Evolutionary conservation across 2,888 invertebrate species (phyloP).

Genomic region (Lamproptera curius): DNA sequence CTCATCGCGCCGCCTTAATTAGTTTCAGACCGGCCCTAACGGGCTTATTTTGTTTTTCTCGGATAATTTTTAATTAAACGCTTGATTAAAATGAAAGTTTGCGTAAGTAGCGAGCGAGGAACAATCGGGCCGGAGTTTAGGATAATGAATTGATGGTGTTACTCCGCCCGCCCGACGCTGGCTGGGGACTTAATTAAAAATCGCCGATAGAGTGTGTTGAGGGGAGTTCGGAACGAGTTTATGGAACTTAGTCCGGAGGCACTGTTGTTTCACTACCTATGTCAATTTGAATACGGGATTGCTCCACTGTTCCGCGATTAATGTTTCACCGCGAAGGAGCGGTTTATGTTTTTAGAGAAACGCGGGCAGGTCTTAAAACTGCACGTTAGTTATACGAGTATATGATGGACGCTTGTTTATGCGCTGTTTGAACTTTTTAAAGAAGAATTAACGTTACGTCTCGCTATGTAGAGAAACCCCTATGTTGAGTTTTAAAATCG

Average conservation of each 20-base stretch:
- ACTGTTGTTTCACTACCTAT: slow-evolving; percentile 71
- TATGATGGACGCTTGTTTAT: slow-evolving; percentile 5
- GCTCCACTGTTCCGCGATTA: slow-evolving; percentile 47
- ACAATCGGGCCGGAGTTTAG: slow-evolving; percentile 77
- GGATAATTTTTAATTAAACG: slow-evolving; percentile 79
- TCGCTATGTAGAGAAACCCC: not conserved
- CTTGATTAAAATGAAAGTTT: slow-evolving; percentile 79
- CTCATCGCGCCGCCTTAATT: slow-evolving; percentile 76
- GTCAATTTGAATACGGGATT: slow-evolving; percentile 76
- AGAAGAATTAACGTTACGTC: slow-evolving; percentile 2
- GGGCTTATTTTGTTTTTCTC: slow-evolving; percentile 78
- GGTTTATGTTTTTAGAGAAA: slow-evolving; percentile 25
- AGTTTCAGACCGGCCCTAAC: slow-evolving; percentile 76
- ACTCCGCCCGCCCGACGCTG: slow-evolving; percentile 72
- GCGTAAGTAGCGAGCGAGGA: slow-evolving; percentile 77
- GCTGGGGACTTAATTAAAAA: slow-evolving; percentile 77
- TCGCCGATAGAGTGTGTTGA: slow-evolving; percentile 77
- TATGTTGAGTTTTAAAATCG: not conserved
- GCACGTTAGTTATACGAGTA: not conserved
- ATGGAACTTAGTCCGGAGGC: slow-evolving; percentile 69
- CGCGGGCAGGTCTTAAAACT: not conserved
- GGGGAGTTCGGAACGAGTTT: slow-evolving; percentile 74
- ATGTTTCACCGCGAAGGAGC: slow-evolving; percentile 32
- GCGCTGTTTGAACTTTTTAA: slow-evolving; percentile 3
- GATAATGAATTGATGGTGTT: slow-evolving; percentile 79